Base-by-base conservation (phyloP, 2,113 vertebrate species). In the Riparia riparia region DNA sequence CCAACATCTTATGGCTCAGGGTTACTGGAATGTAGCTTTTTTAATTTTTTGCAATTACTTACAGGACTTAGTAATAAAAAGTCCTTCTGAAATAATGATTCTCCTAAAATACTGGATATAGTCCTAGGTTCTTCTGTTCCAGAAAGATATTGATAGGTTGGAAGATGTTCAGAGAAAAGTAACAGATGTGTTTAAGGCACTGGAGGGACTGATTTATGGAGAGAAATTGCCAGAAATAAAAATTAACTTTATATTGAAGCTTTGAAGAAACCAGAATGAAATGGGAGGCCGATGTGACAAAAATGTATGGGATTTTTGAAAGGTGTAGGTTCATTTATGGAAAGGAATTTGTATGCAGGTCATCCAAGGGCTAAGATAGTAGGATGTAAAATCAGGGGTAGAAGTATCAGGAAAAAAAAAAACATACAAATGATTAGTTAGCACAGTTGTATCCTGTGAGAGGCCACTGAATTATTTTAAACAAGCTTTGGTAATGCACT, bases 171-270 rank as follows among this genome's bases (percentile, higher is more conserved):
- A 91, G 49, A 92, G 64, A 51, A 74, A 87, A 90, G 49, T 73
- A 89, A 69, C 58, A 78, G 37, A 91, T 78, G 29, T 78, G 47
- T 92, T 94, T 93, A 92, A 93, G 68, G 61, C 20, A 54, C 73
- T 87, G 61, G 74, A 53, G 69, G 66, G 70, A 79, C 57, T 81
- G 18, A 92, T 93, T 96, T 94, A 81, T 60, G 45, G 66, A 47
- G 63, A 78, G 37, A 94, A 78, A 96, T 93, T 88, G 63, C 60
- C 83, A 95, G 70, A 95, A 79, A 53, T 86, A 84, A 89, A 93
- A 82, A 57, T 64, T 37, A 88, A 82, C 79, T 12, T 91, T 94
- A 51, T 71, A 51, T 60, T 91, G n/a, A 61, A 80, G 47, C 19
- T 94, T 84, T 84, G 71, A 92, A 47, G 25, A 82, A 51, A 14